phyloP scores from a whole-genome alignment of 1,140 invertebrate species.

The Brachionus asplanchnoidis region DNA sequence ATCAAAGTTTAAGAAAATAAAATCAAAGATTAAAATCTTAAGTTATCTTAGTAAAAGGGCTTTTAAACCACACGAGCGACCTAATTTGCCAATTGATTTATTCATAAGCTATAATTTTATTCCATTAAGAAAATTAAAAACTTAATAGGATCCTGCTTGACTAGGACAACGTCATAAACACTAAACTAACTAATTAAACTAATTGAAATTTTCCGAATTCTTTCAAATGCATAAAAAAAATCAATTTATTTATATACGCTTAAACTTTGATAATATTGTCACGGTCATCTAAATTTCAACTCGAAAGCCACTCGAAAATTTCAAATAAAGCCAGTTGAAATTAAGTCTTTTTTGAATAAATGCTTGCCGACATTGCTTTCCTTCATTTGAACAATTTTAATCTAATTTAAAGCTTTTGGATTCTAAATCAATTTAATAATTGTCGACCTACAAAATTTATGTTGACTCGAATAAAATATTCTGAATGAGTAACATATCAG shows the following conservation, averaged over 20 bases:
- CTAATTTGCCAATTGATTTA: conserved; percentile 1
- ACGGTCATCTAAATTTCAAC: conserved; percentile 23
- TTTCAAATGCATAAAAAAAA: conserved; percentile 20
- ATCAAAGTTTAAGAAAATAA: conserved; percentile 5
- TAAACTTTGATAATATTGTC: conserved; percentile 26
- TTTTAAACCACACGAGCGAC: not conserved
- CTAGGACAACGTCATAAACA: not conserved
- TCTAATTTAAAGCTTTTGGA: not conserved
- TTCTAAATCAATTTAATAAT: not conserved
- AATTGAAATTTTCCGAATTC: conserved; percentile 32
- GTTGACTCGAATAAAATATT: not conserved
- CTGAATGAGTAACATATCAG: not conserved
- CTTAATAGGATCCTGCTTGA: not conserved
- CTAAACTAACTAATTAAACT: conserved; percentile 15
- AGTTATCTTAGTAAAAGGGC: not conserved
- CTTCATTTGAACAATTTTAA: conserved; percentile 4
- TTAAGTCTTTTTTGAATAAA: not conserved
- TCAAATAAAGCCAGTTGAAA: conserved; percentile 1
- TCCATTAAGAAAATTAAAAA: conserved; percentile 36
- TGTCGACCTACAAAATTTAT: not conserved
- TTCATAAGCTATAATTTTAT: not conserved
- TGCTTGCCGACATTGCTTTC: not conserved
- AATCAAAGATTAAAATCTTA: conserved; percentile 5
- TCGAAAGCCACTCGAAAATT: not conserved
- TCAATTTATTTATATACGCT: not conserved